phyloP scores from a whole-genome alignment of 1,140 invertebrate genomes.

The Hypothenemus hampei region DNA sequence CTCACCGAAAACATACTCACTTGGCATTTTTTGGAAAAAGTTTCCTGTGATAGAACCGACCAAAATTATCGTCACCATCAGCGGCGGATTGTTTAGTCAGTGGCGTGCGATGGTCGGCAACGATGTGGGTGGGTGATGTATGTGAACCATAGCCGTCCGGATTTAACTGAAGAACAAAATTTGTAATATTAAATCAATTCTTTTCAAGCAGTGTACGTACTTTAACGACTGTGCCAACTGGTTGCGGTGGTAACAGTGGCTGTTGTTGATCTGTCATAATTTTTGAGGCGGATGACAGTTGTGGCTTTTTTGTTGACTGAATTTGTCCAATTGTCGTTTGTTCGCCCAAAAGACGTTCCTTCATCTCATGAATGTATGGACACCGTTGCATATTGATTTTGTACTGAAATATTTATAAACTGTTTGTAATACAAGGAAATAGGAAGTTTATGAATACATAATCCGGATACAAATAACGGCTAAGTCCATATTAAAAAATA shows the following conservation, averaged over 20 bases:
- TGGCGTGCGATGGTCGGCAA: conserved; percentile 47
- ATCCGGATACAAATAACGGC: too few relatives aligned
- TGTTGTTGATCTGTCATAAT: conserved; percentile 60
- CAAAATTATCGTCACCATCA: conserved; percentile 50
- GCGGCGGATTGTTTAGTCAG: conserved; percentile 55
- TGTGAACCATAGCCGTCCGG: conserved; percentile 76
- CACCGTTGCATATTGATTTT: conserved; percentile 71
- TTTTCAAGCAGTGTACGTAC: conserved; percentile 45
- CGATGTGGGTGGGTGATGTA: conserved; percentile 70
- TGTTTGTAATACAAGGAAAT: too few relatives aligned
- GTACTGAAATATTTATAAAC: conserved; percentile 39
- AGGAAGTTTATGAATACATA: too few relatives aligned
- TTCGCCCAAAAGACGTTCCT: conserved; percentile 69
- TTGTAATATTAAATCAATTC: background rate
- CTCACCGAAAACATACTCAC: conserved; percentile 58
- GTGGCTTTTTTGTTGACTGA: conserved; percentile 37
- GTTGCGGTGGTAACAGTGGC: conserved; percentile 53
- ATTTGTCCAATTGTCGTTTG: conserved; percentile 41
- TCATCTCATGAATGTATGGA: conserved; percentile 87
- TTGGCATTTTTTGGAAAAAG: conserved; percentile 80
- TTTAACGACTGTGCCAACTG: conserved; percentile 81
- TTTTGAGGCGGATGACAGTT: conserved; percentile 41
- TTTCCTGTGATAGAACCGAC: conserved; percentile 49
- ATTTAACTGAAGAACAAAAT: conserved; percentile 57
- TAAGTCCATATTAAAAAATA: too few relatives aligned